A percentile compares a stretch with the other conserved stretches of the same genome.
These are phyloP conservation scores for Pseudomyrmex dendroicus DNA, from an alignment of 1,140 invertebrate genomes.

Conservation along the genomic window DNA sequence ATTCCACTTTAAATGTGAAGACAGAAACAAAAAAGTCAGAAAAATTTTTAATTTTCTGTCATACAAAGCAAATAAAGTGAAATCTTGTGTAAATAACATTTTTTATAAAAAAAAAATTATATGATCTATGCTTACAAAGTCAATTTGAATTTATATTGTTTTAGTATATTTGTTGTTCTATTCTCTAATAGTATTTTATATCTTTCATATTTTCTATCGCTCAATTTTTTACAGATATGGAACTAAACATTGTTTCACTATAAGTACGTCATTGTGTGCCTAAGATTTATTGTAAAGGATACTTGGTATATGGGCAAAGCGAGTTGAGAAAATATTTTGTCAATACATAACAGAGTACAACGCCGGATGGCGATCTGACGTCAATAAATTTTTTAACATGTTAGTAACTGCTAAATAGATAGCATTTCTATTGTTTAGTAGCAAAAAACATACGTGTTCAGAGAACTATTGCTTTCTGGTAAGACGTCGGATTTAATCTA, in stretches of 20 bases:
- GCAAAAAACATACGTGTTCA: slow-evolving; percentile 44
- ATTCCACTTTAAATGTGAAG: slow-evolving; percentile 13
- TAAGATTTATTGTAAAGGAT: slow-evolving; percentile 43
- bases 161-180: slow-evolving; percentile 20
- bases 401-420: slow-evolving; percentile 29
- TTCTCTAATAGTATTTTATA: not conserved
- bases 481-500: slow-evolving; percentile 54
- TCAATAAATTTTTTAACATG: slow-evolving; percentile 49
- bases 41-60: slow-evolving; percentile 4
- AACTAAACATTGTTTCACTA: slow-evolving; percentile 43
- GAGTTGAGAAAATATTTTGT: slow-evolving; percentile 56
- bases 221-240: slow-evolving; percentile 3
- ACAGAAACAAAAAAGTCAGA: not conserved
- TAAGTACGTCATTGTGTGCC: slow-evolving; percentile 50
- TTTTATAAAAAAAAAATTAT: slow-evolving; percentile 18
- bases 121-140: slow-evolving; percentile 8
- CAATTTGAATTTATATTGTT: slow-evolving; percentile 20
- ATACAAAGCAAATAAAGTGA: not conserved
- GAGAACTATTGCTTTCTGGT: slow-evolving; percentile 50
- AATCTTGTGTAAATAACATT: not conserved
- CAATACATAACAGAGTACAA: slow-evolving; percentile 49
- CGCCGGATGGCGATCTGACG: slow-evolving; percentile 58
- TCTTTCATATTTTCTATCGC: slow-evolving; percentile 1
- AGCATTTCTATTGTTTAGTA: slow-evolving; percentile 42
- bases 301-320: slow-evolving; percentile 44